These are phyloP conservation scores for Rhinella marina DNA, from an alignment of 2,797 vertebrate genomes.

Conservation along the genomic window DNA sequence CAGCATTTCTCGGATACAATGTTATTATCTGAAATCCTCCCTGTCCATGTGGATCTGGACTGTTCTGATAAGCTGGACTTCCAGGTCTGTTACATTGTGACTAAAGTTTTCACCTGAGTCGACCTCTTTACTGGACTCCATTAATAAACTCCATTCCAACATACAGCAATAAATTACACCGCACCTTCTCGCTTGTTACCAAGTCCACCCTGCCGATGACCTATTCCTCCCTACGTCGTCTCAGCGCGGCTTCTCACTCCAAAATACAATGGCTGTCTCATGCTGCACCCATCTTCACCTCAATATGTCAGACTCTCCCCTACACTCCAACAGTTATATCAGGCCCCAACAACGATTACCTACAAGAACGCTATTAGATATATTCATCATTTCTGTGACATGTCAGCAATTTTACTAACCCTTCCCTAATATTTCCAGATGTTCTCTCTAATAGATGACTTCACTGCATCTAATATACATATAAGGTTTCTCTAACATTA, in stretches of 20 bases:
- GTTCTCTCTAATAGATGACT: slow-evolving; percentile 29
- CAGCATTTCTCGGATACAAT: too few relatives aligned
- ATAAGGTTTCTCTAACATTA: slow-evolving; percentile 6
- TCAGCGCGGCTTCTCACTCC: not conserved
- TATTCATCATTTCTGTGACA: slow-evolving; percentile 28
- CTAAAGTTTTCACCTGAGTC: not conserved
- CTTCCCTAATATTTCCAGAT: slow-evolving; percentile 52
- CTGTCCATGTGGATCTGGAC: not conserved
- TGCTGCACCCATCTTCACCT: slow-evolving; percentile 34
- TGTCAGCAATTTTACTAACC: slow-evolving; percentile 41
- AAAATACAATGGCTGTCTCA: slow-evolving; percentile 16
- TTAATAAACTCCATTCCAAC: not conserved
- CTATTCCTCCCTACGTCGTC: not conserved
- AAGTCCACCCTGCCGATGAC: slow-evolving; percentile 11
- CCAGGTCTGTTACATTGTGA: too few relatives aligned
- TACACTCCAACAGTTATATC: slow-evolving; percentile 16
- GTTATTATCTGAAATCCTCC: too few relatives aligned
- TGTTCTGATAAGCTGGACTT: too few relatives aligned
- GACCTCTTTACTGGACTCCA: not conserved
- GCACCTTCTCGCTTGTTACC: not conserved
- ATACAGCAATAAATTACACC: slow-evolving; percentile 14
- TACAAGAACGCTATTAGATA: slow-evolving; percentile 37
- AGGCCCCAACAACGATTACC: slow-evolving; percentile 1
- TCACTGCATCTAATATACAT: slow-evolving; percentile 24
- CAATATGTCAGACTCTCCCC: not conserved